Evolutionary conservation across 2,797 vertebrate species (phyloP).

Genomic region (Geotrypetes seraphini): DNA sequence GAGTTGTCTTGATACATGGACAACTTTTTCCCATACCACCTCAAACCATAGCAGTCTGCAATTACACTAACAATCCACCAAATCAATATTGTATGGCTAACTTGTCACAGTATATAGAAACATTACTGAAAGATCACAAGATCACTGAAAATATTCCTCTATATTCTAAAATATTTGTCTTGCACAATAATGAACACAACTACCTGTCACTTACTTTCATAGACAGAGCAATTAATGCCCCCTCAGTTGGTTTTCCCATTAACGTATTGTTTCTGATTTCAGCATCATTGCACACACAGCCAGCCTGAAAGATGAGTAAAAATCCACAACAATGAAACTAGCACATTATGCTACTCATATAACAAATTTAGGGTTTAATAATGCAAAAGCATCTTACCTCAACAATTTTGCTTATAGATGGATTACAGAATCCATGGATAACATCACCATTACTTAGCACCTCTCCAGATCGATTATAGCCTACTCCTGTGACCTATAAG

Average conservation of each 20-base stretch:
- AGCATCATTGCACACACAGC: conserved; percentile 90
- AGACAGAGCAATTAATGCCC: conserved; percentile 64
- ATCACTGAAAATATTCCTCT: too few species aligned
- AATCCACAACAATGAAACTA: not conserved
- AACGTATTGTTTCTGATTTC: conserved; percentile 78
- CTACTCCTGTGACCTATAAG: conserved; percentile 85
- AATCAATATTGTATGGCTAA: too few species aligned
- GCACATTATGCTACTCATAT: conserved; percentile 3
- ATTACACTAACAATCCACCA: too few species aligned
- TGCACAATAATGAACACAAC: too few species aligned
- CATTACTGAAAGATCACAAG: too few species aligned
- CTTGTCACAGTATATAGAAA: too few species aligned
- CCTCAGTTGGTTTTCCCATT: conserved; percentile 91
- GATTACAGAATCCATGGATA: conserved; percentile 81
- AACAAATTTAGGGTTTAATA: not conserved
- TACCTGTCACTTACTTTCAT: conserved; percentile 59
- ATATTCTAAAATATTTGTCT: too few species aligned
- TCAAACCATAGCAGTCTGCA: too few species aligned
- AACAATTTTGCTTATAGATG: conserved; percentile 76
- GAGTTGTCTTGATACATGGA: too few species aligned
- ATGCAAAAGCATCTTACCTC: conserved; percentile 64
- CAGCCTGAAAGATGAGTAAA: conserved; percentile 48
- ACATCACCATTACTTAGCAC: conserved; percentile 78
- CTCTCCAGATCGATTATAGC: conserved; percentile 85
- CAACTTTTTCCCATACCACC: too few species aligned